Evolutionary conservation across 64 coral and sea anemone species (phyloP).

Genomic region (Montipora sp.): DNA sequence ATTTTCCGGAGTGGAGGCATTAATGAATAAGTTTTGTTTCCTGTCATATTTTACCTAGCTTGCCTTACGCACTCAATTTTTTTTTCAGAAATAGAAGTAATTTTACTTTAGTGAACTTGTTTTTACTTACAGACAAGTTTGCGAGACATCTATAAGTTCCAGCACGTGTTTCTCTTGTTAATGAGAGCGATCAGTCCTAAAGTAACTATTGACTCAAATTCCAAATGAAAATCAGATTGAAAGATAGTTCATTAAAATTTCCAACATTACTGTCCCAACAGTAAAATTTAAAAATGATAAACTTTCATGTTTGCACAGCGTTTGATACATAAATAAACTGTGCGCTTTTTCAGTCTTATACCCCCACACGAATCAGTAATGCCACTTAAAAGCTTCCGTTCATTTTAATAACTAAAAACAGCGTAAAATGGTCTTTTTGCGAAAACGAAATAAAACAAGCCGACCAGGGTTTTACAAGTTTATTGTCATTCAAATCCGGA

Average conservation of each 20-base stretch:
- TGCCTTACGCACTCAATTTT: too few species aligned
- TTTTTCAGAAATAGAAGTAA: neutral
- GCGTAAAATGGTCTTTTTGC: neutral
- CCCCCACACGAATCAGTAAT: neutral
- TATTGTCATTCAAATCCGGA: constrained; percentile 28
- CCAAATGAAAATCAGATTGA: neutral
- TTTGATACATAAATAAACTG: neutral
- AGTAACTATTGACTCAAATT: neutral
- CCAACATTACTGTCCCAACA: neutral
- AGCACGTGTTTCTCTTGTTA: neutral
- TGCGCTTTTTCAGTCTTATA: neutral
- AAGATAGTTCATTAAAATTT: neutral
- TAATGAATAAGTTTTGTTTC: too few species aligned
- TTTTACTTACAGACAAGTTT: neutral
- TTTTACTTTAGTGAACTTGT: neutral
- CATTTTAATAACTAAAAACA: constrained; percentile 7
- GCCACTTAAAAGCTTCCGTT: constrained; percentile 4
- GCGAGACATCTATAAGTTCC: neutral
- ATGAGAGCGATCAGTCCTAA: neutral
- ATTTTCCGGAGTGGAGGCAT: too few species aligned
- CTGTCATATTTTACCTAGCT: too few species aligned
- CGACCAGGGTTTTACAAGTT: neutral
- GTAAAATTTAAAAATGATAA: neutral
- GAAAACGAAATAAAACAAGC: neutral
- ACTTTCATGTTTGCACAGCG: neutral